Conservation (phyloP, 2,888 invertebrate genomes). For the Baccha elongata region DNA sequence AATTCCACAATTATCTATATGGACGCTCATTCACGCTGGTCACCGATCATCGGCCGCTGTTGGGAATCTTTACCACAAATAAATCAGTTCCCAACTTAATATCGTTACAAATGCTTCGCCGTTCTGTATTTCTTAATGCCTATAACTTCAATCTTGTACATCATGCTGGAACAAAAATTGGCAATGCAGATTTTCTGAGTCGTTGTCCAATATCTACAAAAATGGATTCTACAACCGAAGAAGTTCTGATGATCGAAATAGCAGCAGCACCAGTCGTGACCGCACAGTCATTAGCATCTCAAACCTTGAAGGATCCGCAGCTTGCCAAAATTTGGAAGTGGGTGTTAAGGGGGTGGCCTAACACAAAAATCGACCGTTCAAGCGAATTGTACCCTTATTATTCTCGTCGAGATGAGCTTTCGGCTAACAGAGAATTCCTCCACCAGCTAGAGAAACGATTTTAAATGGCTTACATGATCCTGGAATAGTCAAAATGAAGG, state of each 20-base stretch:
- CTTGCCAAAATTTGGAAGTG: constrained; percentile 41
- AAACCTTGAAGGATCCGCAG: constrained; percentile 31
- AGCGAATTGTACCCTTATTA: constrained; percentile 34
- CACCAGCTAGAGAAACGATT: too few species aligned
- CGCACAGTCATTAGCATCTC: constrained; percentile 27
- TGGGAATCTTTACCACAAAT: constrained; percentile 5
- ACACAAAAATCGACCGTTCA: constrained; percentile 27
- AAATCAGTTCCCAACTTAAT: constrained; percentile 23
- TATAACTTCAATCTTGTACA: constrained; percentile 16
- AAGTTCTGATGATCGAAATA: constrained; percentile 41
- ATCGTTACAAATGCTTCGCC: too few species aligned
- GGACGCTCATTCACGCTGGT: too few species aligned
- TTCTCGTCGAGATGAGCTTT: constrained; percentile 2
- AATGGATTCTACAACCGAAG: constrained; percentile 11
- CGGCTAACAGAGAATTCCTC: constrained; percentile 14
- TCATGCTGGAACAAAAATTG: constrained; percentile 24
- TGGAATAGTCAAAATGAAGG: constrained; percentile 49
- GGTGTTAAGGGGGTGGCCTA: too few species aligned
- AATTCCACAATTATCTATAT: too few species aligned
- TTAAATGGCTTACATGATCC: too few species aligned
- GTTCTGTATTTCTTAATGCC: too few species aligned
- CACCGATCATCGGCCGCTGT: constrained; percentile 28
- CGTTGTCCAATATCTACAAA: constrained; percentile 28
- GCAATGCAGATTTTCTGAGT: constrained; percentile 37
- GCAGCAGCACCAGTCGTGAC: constrained; percentile 7